Evolutionary conservation across 2,113 vertebrate species (phyloP).

Genomic region (Neogale vison): DNA sequence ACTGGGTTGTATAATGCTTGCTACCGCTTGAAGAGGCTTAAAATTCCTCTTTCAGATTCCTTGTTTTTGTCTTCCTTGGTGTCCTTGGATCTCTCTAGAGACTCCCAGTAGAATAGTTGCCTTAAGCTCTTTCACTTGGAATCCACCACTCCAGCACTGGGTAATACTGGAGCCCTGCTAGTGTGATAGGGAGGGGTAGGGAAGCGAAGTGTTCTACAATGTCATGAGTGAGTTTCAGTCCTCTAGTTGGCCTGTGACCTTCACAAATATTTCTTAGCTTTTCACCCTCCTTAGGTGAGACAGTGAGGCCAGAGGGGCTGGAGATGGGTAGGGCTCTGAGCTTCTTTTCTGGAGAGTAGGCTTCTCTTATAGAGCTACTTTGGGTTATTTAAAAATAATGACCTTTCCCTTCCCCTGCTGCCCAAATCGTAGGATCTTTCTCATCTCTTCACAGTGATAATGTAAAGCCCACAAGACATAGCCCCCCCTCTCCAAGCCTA

Average conservation of each 20-base stretch:
- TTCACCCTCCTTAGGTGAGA: neutral
- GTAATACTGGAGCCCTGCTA: neutral
- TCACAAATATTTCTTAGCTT: neutral
- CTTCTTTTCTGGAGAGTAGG: neutral
- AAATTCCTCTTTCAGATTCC: neutral
- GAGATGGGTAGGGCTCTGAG: neutral
- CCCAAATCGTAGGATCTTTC: neutral
- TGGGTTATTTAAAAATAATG: neutral
- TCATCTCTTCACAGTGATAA: neutral
- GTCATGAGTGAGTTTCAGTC: neutral
- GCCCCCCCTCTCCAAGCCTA: accelerated
- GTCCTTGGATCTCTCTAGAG: neutral
- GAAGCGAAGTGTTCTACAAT: neutral
- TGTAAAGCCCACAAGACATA: neutral
- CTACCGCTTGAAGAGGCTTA: neutral
- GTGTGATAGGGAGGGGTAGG: no score
- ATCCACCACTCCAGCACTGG: neutral
- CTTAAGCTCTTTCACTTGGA: neutral
- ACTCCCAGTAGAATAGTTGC: neutral
- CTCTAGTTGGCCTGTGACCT: neutral
- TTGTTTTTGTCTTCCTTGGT: neutral
- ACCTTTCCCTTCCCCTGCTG: neutral
- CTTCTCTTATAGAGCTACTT: neutral
- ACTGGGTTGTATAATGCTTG: neutral
- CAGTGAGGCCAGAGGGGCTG: neutral